A percentile compares a stretch with the other conserved stretches of the same genome.
phyloP scores from a whole-genome alignment of 2,888 invertebrate genomes.

The Anoplius nigerrimus region DNA sequence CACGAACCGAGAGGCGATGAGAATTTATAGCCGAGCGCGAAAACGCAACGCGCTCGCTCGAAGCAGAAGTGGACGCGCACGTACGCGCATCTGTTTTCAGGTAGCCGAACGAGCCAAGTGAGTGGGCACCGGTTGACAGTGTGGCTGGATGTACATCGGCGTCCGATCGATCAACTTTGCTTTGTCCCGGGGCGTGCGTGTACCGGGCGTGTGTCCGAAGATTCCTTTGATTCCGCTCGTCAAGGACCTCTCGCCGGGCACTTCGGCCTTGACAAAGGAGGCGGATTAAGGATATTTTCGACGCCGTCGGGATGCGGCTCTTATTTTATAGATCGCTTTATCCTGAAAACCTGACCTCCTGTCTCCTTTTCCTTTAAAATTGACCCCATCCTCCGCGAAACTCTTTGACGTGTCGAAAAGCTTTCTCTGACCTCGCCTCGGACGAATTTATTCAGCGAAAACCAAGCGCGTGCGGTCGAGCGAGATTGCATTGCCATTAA shows the following conservation, averaged over 20 bases:
- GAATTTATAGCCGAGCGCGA: neutral
- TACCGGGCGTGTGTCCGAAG: neutral
- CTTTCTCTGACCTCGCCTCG: neutral
- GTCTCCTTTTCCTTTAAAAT: neutral
- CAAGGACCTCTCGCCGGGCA: neutral
- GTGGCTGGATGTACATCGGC: slow-evolving; percentile 21
- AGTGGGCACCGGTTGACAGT: neutral
- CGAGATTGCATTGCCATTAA: too few relatives aligned
- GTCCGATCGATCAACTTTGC: slow-evolving; percentile 29
- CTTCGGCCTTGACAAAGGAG: slow-evolving; percentile 6
- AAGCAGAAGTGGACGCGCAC: too few relatives aligned
- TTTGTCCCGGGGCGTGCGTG: neutral
- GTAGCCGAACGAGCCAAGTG: neutral
- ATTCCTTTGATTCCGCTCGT: neutral
- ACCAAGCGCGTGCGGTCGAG: too few relatives aligned
- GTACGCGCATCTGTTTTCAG: neutral
- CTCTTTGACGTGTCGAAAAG: too few relatives aligned
- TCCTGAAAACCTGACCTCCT: too few relatives aligned
- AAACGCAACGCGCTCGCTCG: neutral
- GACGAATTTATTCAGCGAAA: neutral
- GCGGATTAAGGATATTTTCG: slow-evolving; percentile 30
- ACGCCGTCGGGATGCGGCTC: too few relatives aligned
- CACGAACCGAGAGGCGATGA: neutral
- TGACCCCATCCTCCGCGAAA: neutral
- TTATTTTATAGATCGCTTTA: too few relatives aligned